phyloP scores from a whole-genome alignment of 2,113 vertebrate genomes.

The Chaetura pelagica region DNA sequence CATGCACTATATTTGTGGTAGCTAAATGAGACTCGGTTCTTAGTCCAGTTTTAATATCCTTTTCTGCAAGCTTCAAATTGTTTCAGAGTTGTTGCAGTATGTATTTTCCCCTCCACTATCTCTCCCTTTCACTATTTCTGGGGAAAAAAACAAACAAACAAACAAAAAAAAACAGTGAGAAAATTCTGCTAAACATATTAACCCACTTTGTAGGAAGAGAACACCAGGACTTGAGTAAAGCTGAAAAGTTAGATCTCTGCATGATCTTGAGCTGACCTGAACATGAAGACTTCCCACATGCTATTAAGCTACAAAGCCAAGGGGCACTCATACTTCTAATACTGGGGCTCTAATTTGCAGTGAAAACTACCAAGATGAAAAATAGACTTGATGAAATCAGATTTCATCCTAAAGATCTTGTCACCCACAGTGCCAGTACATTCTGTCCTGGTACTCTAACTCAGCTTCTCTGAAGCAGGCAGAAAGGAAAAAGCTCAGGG shows the following conservation, averaged over 20 bases:
- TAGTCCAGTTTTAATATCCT: neutral
- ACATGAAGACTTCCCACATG: neutral
- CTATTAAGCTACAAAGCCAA: neutral
- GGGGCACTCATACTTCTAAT: neutral
- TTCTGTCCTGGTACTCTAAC: neutral
- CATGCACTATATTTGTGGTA: neutral
- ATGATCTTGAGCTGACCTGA: constrained; percentile 5
- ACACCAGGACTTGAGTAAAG: neutral
- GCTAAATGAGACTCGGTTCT: neutral
- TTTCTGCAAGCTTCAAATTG: neutral
- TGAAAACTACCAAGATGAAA: constrained; percentile 18
- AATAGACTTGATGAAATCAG: neutral
- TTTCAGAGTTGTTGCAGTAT: neutral
- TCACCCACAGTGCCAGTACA: neutral
- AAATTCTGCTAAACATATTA: constrained; percentile 23
- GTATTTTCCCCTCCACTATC: neutral
- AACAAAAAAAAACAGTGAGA: constrained; percentile 10
- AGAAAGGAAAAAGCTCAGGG: neutral
- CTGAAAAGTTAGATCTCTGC: neutral
- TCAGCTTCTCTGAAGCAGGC: neutral
- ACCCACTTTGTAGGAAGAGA: neutral
- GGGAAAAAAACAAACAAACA: neutral
- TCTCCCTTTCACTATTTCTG: constrained; percentile 11
- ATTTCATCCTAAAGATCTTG: neutral
- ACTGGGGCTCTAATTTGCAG: neutral